Percentiles rank a stretch among this genome's conserved stretches.
phyloP scores from a whole-genome alignment of 2,888 invertebrate species.

The Camponotus fellah region DNA sequence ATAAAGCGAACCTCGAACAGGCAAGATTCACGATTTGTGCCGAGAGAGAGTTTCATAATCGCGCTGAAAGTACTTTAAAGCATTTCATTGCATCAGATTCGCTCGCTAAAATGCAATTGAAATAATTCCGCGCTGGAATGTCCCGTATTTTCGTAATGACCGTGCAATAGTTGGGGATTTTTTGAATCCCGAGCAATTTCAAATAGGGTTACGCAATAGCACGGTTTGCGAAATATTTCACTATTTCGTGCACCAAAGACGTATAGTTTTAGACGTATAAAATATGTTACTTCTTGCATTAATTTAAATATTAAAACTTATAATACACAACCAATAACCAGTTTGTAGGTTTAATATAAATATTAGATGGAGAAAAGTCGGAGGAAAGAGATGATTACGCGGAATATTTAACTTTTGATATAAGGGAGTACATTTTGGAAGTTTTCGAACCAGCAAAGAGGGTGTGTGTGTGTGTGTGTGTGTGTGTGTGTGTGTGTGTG shows the following conservation, averaged over 20 bases:
- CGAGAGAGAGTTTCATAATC: slow-evolving; percentile 53
- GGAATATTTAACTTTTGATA: slow-evolving; percentile 35
- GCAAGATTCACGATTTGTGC: slow-evolving; percentile 49
- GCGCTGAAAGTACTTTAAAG: slow-evolving; percentile 30
- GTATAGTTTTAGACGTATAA: not conserved
- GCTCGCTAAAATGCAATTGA: slow-evolving; percentile 33
- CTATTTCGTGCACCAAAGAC: not conserved
- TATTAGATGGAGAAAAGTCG: slow-evolving; percentile 11
- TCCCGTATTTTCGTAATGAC: slow-evolving; percentile 20
- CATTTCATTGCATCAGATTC: slow-evolving; percentile 26
- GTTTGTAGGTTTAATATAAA: slow-evolving; percentile 23
- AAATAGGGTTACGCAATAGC: not conserved
- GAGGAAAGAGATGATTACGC: not conserved
- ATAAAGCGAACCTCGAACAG: slow-evolving; percentile 28
- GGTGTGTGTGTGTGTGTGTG: too few relatives aligned
- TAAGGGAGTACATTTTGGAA: slow-evolving; percentile 20
- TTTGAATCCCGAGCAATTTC: not conserved
- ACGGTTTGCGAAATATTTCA: not conserved
- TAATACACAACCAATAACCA: not conserved
- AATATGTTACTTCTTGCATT: not conserved
- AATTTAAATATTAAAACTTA: not conserved
- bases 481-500: too few relatives aligned
- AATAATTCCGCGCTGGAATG: slow-evolving; percentile 33
- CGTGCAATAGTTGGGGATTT: not conserved
- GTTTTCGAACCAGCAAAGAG: slow-evolving; percentile 13